Percentiles rank a stretch among this genome's conserved stretches.
Evolutionary conservation across 2,888 invertebrate genomes (phyloP).

Genomic region (Nipponacmea schrenckii): DNA sequence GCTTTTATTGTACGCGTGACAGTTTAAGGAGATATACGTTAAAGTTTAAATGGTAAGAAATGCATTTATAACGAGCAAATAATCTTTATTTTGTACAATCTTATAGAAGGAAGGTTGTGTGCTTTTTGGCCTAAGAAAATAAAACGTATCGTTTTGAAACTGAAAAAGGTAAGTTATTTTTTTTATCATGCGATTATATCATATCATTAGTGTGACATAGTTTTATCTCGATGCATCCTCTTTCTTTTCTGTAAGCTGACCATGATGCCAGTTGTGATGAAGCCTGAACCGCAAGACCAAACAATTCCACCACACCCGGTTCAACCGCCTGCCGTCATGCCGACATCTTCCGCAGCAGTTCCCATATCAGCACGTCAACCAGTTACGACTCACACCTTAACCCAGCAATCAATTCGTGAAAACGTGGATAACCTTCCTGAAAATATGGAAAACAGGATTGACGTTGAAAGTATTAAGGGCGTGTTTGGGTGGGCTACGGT

Average conservation of each 20-base stretch:
- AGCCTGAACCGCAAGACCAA: constrained; percentile 29
- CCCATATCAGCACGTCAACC: not conserved
- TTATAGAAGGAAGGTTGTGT: too few relatives aligned
- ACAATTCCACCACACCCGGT: constrained; percentile 8
- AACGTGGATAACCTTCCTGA: constrained; percentile 13
- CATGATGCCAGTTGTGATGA: constrained; percentile 33
- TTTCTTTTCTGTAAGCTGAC: constrained; percentile 13
- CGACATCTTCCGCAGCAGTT: not conserved
- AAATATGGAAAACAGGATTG: constrained; percentile 31
- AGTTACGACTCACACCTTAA: not conserved
- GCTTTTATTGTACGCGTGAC: too few relatives aligned
- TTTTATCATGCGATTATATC: too few relatives aligned
- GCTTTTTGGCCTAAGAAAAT: too few relatives aligned
- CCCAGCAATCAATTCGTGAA: not conserved
- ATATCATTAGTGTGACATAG: too few relatives aligned
- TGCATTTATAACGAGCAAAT: too few relatives aligned
- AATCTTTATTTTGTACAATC: too few relatives aligned
- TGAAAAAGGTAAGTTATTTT: too few relatives aligned
- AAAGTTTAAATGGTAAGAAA: too few relatives aligned
- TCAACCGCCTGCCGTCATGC: not conserved
- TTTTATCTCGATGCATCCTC: too few relatives aligned
- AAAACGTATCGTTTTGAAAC: too few relatives aligned
- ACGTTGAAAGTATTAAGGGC: constrained; percentile 66
- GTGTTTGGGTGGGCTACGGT: constrained; percentile 91
- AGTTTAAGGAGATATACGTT: too few relatives aligned